These are phyloP conservation scores for Callyntrura sp. DNA, from an alignment of 2,888 invertebrate genomes.

Conservation along the genomic window DNA sequence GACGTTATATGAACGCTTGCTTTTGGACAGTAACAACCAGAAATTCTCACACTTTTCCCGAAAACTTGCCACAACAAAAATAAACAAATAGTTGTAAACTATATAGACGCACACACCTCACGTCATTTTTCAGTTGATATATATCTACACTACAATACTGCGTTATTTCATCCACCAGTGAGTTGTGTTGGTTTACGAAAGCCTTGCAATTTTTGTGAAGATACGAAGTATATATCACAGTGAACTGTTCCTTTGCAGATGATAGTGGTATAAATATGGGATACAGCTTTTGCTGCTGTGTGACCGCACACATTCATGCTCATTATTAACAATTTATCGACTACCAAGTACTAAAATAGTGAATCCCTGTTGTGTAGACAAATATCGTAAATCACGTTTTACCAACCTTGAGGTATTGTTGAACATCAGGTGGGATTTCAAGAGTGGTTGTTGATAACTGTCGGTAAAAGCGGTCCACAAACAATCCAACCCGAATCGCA, in stretches of 20 bases:
- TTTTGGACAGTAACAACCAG: too few species aligned
- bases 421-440: slow-evolving; percentile 94
- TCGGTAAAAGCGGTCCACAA: slow-evolving; percentile 97
- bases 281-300: background rate
- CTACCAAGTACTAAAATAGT: background rate
- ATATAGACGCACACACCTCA: background rate
- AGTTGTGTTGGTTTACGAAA: too few species aligned
- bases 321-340: too few species aligned
- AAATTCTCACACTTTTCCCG: background rate
- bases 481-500: slow-evolving; percentile 97
- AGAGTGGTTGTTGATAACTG: slow-evolving; percentile 88
- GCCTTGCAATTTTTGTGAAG: too few species aligned
- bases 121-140: too few species aligned
- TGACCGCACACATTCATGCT: background rate
- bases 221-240: too few species aligned
- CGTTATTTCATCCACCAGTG: too few species aligned
- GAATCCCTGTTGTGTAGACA: background rate
- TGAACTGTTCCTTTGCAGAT: slow-evolving; percentile 4
- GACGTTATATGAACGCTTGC: too few species aligned
- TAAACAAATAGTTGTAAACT: background rate
- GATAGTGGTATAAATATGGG: background rate
- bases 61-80: background rate
- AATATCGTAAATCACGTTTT: background rate
- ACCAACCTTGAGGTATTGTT: slow-evolving; percentile 92
- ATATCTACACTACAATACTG: too few species aligned